phyloP scores from a whole-genome alignment of 2,888 invertebrate species.

The Philaethria dido region DNA sequence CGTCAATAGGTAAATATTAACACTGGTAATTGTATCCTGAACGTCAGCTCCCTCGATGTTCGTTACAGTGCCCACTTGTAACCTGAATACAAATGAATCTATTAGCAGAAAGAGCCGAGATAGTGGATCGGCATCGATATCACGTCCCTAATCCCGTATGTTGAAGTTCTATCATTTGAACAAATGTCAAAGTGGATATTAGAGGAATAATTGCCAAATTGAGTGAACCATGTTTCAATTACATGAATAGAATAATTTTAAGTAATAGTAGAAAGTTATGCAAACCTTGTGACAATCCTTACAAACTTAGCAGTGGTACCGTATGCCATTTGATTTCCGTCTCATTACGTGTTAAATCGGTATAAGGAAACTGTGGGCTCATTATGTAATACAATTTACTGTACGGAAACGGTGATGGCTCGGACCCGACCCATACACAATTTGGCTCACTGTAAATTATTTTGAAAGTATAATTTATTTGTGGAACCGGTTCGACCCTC shows the following conservation, averaged over 20 bases:
- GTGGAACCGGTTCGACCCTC: conserved; percentile 76
- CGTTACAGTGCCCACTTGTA: conserved; percentile 78
- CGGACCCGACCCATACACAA: conserved; percentile 42
- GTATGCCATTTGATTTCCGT: conserved; percentile 37
- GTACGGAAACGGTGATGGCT: conserved; percentile 41
- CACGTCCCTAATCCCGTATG: conserved; percentile 57
- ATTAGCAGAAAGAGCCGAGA: conserved; percentile 77
- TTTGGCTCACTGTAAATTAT: conserved; percentile 65
- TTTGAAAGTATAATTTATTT: conserved; percentile 76
- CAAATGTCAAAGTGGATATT: conserved; percentile 45
- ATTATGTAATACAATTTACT: conserved; percentile 49
- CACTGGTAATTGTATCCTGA: conserved; percentile 80
- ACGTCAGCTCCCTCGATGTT: conserved; percentile 78
- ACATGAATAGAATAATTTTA: background rate
- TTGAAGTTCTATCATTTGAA: conserved; percentile 60
- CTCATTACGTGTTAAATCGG: conserved; percentile 38
- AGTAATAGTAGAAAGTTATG: background rate
- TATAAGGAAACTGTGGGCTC: conserved; percentile 41
- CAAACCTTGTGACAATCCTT: background rate
- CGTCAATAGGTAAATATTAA: conserved; percentile 82
- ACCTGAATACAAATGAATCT: conserved; percentile 82
- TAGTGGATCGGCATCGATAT: conserved; percentile 69
- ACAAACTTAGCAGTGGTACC: conserved; percentile 1
- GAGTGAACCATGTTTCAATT: background rate
- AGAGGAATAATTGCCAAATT: conserved; percentile 23